phyloP scores from a whole-genome alignment of 2,888 invertebrate genomes.

The Drosophila nr. perissopoda region DNA sequence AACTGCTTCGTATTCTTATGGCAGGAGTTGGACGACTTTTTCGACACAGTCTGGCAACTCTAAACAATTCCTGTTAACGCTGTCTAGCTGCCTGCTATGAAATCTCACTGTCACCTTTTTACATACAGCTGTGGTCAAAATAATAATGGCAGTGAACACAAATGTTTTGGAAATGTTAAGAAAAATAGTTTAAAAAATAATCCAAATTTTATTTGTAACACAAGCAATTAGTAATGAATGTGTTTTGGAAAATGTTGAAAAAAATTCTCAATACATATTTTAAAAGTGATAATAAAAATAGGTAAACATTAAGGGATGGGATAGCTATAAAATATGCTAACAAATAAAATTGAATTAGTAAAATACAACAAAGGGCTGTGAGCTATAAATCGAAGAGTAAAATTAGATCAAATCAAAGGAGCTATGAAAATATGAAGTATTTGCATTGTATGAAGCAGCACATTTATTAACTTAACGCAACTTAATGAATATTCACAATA shows the following conservation, averaged over 20 bases:
- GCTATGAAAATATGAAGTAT: not conserved
- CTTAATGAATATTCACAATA: not conserved
- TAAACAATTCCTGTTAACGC: not conserved
- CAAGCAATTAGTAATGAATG: not conserved
- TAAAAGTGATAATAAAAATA: not conserved
- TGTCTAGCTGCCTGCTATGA: not conserved
- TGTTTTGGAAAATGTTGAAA: not conserved
- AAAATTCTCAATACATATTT: not conserved
- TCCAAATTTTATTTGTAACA: not conserved
- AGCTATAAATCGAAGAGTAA: not conserved
- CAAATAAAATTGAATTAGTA: not conserved
- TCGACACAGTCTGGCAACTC: not conserved
- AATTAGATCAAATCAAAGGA: not conserved
- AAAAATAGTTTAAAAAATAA: not conserved
- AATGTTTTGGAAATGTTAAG: not conserved
- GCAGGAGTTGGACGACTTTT: not conserved
- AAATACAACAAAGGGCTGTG: not conserved
- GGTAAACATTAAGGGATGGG: not conserved
- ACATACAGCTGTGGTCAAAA: too few relatives aligned
- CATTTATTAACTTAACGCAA: not conserved
- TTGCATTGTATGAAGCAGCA: not conserved
- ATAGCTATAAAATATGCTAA: not conserved
- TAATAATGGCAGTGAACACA: not conserved
- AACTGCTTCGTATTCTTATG: not conserved
- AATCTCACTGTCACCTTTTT: not conserved